Conservation (phyloP, 92 coral and sea anemone genomes). For the Nematostella vectensis region DNA sequence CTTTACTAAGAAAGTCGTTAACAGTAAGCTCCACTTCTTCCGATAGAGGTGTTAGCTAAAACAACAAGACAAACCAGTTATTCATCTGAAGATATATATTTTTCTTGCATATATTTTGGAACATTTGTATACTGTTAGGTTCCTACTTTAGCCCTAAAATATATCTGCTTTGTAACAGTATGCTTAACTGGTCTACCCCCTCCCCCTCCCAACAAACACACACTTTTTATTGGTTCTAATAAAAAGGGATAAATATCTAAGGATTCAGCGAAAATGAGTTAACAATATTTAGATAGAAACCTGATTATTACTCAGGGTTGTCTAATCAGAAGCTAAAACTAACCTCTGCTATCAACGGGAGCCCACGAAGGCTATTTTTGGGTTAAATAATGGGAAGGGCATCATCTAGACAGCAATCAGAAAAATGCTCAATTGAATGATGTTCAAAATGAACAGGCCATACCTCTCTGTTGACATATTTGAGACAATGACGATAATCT, state of each 20-base stretch:
- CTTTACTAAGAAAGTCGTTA: constrained; percentile 93
- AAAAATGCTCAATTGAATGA: no score
- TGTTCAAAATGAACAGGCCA: no score
- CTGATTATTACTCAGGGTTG: no score
- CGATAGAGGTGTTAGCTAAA: constrained; percentile 76
- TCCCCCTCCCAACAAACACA: neutral
- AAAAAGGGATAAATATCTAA: neutral
- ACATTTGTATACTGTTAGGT: neutral
- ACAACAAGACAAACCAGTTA: constrained; percentile 4
- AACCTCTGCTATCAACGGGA: no score
- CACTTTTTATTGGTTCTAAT: neutral
- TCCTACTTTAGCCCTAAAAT: neutral
- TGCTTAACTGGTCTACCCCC: no score
- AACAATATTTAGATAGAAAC: no score
- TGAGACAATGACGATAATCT: constrained; percentile 92
- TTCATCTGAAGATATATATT: neutral
- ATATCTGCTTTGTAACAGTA: no score
- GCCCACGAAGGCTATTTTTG: no score
- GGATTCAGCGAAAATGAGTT: neutral
- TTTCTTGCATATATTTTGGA: neutral
- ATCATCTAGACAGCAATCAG: no score
- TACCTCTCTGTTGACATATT: constrained; percentile 94
- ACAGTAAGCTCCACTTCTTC: constrained; percentile 86
- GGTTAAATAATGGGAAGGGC: no score
- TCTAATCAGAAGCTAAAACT: no score